Evolutionary conservation across 2,797 vertebrate species (phyloP).

Genomic region (Ibycter americanus): DNA sequence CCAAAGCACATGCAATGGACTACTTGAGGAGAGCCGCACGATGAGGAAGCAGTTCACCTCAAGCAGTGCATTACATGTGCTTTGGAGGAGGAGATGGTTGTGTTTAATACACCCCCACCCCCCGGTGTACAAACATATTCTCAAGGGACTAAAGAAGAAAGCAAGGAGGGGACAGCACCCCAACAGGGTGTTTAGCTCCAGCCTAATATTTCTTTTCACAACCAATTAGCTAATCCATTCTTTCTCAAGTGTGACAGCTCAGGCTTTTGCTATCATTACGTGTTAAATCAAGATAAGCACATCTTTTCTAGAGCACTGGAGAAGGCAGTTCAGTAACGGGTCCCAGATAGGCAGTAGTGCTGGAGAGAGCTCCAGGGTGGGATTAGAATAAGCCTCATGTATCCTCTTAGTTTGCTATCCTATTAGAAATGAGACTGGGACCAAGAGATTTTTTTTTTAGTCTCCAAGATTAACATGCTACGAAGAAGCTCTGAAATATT

Average conservation of each 20-base stretch:
- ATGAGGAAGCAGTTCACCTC: background rate
- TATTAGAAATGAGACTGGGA: constrained; percentile 50
- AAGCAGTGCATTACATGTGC: fast-evolving
- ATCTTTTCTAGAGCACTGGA: constrained; percentile 37
- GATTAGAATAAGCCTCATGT: constrained; percentile 58
- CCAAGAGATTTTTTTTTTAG: background rate
- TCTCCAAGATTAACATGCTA: constrained; percentile 14
- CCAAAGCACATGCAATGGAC: background rate
- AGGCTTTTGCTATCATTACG: constrained; percentile 19
- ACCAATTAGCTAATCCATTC: constrained; percentile 44
- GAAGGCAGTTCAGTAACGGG: background rate
- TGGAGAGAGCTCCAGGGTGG: constrained; percentile 32
- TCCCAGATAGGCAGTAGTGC: background rate
- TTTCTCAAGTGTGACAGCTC: constrained; percentile 7
- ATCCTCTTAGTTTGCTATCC: constrained; percentile 52
- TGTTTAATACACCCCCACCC: background rate
- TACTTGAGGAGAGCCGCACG: background rate
- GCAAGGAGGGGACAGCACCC: background rate
- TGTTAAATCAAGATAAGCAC: constrained; percentile 61
- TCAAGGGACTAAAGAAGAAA: background rate
- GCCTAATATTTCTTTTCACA: background rate
- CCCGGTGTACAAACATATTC: background rate
- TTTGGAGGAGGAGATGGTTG: background rate
- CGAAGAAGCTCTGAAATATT: constrained; percentile 31
- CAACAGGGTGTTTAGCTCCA: background rate